Evolutionary conservation across 2,888 invertebrate species (phyloP).

Genomic region (Leuctra nigra): DNA sequence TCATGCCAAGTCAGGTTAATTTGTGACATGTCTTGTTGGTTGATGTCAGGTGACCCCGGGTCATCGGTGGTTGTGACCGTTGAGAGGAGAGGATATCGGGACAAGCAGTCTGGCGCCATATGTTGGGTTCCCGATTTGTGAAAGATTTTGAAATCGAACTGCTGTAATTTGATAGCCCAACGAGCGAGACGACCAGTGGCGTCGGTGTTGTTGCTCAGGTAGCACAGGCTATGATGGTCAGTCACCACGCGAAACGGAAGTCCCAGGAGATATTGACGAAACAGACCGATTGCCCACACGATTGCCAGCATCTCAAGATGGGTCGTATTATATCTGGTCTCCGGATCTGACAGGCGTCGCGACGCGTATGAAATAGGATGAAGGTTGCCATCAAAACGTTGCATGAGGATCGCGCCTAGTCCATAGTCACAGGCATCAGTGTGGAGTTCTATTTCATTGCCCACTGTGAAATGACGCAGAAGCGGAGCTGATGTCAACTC

Average conservation of each 20-base stretch:
- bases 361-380: constrained; percentile 3
- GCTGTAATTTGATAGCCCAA: constrained; percentile 13
- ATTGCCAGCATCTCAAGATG: neutral
- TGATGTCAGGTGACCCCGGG: neutral
- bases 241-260: constrained; percentile 2
- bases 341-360: neutral
- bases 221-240: constrained; percentile 21
- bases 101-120: neutral
- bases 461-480: constrained; percentile 29
- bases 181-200: constrained; percentile 15
- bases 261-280: neutral
- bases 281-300: neutral
- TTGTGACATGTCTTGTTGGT: neutral
- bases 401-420: constrained; percentile 13
- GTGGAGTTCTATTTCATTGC: neutral
- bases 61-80: no score
- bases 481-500: constrained; percentile 1
- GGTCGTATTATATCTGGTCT: neutral
- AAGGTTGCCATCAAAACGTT: neutral
- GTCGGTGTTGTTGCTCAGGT: constrained; percentile 8
- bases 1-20: neutral
- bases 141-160: constrained; percentile 1
- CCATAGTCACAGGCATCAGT: constrained; percentile 7
- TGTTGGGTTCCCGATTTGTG: constrained; percentile 1
- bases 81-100: neutral